Percentiles rank a stretch among this genome's conserved stretches.
phyloP scores from a whole-genome alignment of 2,113 vertebrate genomes.

The Kobus ellipsiprymnus region DNA sequence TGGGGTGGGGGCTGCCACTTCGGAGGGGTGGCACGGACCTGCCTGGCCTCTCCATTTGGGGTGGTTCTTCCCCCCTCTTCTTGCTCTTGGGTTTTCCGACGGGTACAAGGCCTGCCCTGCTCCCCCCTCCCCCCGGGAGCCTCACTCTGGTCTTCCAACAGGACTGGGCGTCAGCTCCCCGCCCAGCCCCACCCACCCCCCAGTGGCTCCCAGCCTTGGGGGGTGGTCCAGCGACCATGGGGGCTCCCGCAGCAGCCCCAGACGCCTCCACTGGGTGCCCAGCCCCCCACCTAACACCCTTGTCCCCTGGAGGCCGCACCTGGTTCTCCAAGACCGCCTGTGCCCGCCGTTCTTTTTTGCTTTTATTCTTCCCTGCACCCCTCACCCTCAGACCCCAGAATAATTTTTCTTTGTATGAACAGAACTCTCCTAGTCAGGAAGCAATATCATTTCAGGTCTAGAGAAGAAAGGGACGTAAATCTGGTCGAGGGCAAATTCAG shows the following conservation, averaged over 20 bases:
- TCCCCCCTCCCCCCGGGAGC: background rate
- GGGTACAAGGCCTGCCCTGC: constrained; percentile 35
- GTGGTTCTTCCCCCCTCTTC: background rate
- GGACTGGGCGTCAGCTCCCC: background rate
- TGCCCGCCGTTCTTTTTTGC: background rate
- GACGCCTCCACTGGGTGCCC: background rate
- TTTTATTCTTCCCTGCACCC: background rate
- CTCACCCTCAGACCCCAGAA: background rate
- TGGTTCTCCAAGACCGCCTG: background rate
- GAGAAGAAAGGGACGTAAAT: background rate
- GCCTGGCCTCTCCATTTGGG: background rate
- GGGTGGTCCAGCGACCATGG: background rate
- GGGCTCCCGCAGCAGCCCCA: background rate
- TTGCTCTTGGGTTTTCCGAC: constrained; percentile 52
- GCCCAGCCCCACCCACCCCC: too few species aligned
- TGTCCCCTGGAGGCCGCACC: background rate
- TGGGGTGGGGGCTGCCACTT: background rate
- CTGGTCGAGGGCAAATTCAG: constrained; percentile 54
- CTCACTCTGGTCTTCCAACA: constrained; percentile 53
- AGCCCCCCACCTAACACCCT: background rate
- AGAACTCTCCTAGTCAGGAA: constrained; percentile 60
- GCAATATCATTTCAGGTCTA: constrained; percentile 80
- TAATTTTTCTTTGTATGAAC: background rate
- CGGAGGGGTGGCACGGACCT: background rate
- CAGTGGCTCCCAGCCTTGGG: background rate